Base-by-base conservation (phyloP, 2,113 vertebrate genomes). In the Atractosteus spatula region DNA sequence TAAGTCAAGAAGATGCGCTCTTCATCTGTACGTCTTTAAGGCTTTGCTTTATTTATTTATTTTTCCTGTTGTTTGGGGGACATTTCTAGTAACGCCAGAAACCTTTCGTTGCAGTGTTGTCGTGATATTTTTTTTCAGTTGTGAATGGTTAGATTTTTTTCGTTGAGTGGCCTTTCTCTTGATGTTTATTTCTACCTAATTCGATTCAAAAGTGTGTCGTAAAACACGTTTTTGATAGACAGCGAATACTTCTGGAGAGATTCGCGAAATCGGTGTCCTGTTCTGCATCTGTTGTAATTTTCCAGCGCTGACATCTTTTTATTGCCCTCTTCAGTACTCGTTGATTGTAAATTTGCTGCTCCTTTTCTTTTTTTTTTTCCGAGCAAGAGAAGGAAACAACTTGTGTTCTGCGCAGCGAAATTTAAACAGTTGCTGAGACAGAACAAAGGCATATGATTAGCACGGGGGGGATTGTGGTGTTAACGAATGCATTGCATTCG, bases 401-500 rank as follows among this genome's bases (percentile, higher is more conserved):
- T 51, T 51, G 47, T 10, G 47, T 51, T 10, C 2, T 51, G 10
- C 1, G 47, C 62, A 42, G 7, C 29, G 29, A 42, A 41, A 11
- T 64, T 64, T 59, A 59, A 14, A n/a, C 56, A 59, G 56, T 14
- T 59, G 13, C 7, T 59, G 4, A 59, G 47, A 51, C 47, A 8
- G 13, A 12, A 14, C 56, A 59, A 59, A 7, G 10, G 47, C 5
- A 3, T 12, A 69, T 12, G 29, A 29, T 29, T 1, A 29, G 41
- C 2, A 69, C n/a, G 29, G 10, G 12, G 42, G 7, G 11, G 16
- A 14, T 42, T 42, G 63, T 55, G 66, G 13, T 62, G 63, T 64
- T 12, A 29, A 55, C 17, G 8, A n/a, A 41, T 63, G 13, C 78
- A 79, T 83, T 84, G 79, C 78, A 84, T 83, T 51, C 47, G 5